Base-by-base conservation (phyloP, 2,888 invertebrate species). In the Drosophila limbata region DNA sequence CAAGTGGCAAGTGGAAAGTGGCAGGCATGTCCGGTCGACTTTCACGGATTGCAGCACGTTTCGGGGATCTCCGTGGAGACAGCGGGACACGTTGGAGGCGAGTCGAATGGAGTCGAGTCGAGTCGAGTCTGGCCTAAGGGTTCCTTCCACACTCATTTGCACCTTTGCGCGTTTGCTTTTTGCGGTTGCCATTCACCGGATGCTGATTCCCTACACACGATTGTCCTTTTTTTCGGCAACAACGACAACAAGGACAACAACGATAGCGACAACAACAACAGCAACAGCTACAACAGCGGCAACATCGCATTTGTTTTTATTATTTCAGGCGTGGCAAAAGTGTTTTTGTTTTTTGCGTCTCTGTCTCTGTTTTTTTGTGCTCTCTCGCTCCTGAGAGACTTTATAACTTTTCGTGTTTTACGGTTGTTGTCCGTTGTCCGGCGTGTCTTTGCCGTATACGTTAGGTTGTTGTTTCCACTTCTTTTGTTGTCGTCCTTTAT, bases 391-490 rank as follows among this genome's bases (percentile, higher is more conserved):
- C 84, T 56, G 67, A 50, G 88, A 83, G 89, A 84, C 89, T 84
- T 84, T 84, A 84, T 84, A 84, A 89, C 84, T 84, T 84, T 84
- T 86, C 84, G 84, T 84, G 87, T 84, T 84, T 84, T 86, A 84
- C 87, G 84, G 81, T 77, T 89, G 74, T 87, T 83, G 89, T 79
- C 51, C 33, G 35, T 19, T 37, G 88, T 80, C 84, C 88, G 72
- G 64, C 66, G 52, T 68, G 82, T 69, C 75, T 72, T 74, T 74
- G 55, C 68, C 60, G 64, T 68, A 48, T 37, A 37, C 37, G 56
- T 21, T 15, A 15, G 17, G 28, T 61, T 51, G 70, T 42, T 60
- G 33, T 44, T n/a, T 21, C 31, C 35, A 40, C 39, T 59, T 52
- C 56, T 25, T 39, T 53, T 64, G 73, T 74, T 61, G 63, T 51